Conservation (phyloP, 2,888 invertebrate genomes). For the Dugesia japonica region DNA sequence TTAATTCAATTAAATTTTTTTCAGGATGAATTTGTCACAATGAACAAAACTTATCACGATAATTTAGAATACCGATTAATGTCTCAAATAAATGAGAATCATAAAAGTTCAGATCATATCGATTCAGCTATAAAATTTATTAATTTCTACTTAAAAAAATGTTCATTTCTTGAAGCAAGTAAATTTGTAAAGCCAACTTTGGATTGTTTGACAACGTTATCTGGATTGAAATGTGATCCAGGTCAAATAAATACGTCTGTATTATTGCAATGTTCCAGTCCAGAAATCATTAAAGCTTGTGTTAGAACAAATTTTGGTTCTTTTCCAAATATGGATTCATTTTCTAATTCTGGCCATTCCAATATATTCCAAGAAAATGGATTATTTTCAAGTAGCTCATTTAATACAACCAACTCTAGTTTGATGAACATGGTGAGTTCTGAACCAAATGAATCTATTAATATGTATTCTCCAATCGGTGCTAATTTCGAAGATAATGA, state of each 20-base stretch:
- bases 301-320: neutral
- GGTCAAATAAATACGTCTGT: neutral
- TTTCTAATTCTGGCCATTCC: slow-evolving; percentile 10
- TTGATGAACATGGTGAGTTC: neutral
- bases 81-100: neutral
- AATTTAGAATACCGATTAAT: neutral
- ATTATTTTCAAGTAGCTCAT: neutral
- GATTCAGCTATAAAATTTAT: slow-evolving; percentile 1
- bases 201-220: neutral
- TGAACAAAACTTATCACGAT: neutral
- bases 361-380: slow-evolving; percentile 8
- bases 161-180: neutral
- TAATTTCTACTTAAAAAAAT: neutral
- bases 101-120: neutral
- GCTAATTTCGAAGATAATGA: neutral
- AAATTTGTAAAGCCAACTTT: neutral
- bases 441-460: neutral
- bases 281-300: neutral
- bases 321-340: neutral
- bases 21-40: neutral
- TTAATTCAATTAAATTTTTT: no score
- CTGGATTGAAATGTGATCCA: neutral
- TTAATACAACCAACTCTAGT: neutral
- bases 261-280: neutral
- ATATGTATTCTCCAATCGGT: neutral